phyloP scores from a whole-genome alignment of 2,797 vertebrate genomes.

The Falco columbarius region DNA sequence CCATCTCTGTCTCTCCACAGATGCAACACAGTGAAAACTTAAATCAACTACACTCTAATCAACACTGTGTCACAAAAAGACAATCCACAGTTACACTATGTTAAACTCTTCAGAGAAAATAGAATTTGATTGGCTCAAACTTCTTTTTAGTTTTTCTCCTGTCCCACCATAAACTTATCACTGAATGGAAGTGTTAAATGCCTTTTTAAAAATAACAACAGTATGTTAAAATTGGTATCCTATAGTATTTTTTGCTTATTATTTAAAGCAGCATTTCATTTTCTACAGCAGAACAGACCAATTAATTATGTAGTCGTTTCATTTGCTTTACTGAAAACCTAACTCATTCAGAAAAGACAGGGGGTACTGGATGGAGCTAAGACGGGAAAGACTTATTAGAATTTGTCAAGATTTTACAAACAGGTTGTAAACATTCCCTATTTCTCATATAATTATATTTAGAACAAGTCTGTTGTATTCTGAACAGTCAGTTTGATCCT shows the following conservation, averaged over 20 bases:
- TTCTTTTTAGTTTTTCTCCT: neutral
- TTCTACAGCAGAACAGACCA: neutral
- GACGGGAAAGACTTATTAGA: neutral
- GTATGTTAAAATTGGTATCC: neutral
- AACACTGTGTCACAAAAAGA: neutral
- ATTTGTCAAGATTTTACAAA: neutral
- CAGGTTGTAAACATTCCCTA: neutral
- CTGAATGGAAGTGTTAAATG: neutral
- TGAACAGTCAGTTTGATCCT: neutral
- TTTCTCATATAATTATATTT: neutral
- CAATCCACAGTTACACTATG: neutral
- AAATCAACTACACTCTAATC: neutral
- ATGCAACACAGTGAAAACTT: neutral
- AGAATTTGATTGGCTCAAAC: neutral
- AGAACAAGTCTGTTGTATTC: neutral
- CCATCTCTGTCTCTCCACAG: neutral
- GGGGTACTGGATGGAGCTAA: rapidly evolving
- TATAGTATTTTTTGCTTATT: neutral
- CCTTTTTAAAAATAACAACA: neutral
- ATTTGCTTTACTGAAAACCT: neutral
- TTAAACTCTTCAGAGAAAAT: neutral
- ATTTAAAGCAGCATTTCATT: neutral
- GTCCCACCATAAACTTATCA: neutral
- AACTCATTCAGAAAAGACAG: neutral
- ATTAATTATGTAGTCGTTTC: neutral